Evolutionary conservation across 2,113 vertebrate species (phyloP).

Genomic region (Procavia capensis): DNA sequence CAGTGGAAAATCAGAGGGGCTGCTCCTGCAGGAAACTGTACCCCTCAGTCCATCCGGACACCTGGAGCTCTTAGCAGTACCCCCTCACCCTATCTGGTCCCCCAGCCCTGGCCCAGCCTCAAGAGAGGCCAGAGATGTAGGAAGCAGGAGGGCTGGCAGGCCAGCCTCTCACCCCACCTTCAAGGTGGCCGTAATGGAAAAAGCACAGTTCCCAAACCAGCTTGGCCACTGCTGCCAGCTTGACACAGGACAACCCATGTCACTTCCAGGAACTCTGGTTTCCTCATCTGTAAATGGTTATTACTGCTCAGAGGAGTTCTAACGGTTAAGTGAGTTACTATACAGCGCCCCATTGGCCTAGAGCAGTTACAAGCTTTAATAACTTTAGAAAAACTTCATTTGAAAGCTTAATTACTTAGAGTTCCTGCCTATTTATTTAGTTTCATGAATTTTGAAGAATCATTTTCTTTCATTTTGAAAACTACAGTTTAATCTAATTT

Average conservation of each 20-base stretch:
- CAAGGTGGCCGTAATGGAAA: not conserved
- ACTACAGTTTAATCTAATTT: not conserved
- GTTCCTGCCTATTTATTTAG: not conserved
- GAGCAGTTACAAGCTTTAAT: not conserved
- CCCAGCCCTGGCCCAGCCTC: not conserved
- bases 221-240: not conserved
- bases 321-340: not conserved
- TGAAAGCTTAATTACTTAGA: not conserved
- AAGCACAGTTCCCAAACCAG: not conserved
- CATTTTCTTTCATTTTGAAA: not conserved
- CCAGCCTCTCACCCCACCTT: not conserved
- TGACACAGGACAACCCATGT: not conserved
- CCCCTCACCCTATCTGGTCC: not conserved
- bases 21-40: accelerated
- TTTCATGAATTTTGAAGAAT: not conserved
- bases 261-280: not conserved
- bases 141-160: not conserved
- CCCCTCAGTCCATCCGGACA: not conserved
- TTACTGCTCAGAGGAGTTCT: not conserved
- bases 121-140: not conserved
- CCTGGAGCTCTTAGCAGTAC: not conserved
- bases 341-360: not conserved
- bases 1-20: conserved; percentile 61
- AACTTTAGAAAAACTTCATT: not conserved
- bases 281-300: not conserved